phyloP scores from a whole-genome alignment of 2,797 vertebrate species.

The Acanthurus tractus region DNA sequence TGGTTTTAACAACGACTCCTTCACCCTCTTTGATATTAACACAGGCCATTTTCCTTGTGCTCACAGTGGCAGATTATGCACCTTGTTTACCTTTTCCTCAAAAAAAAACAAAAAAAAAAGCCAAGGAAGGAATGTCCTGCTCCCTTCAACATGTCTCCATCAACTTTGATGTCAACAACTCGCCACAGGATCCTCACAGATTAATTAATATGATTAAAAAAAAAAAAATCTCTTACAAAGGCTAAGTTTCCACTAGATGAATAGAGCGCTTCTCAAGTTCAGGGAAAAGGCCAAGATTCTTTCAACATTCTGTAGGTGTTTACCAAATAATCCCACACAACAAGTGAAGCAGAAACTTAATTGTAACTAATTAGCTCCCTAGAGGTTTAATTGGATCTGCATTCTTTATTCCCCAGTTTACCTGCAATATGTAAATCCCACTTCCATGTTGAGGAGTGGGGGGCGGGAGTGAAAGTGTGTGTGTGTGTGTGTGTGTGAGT shows the following conservation, averaged over 20 bases:
- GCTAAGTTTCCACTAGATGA: conserved; percentile 73
- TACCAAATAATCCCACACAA: conserved; percentile 88
- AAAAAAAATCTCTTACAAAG: conserved; percentile 59
- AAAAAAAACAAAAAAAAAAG: conserved; percentile 18
- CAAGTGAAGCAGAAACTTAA: conserved; percentile 91
- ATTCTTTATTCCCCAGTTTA: conserved; percentile 89
- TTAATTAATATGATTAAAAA: conserved; percentile 71
- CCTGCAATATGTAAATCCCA: conserved; percentile 88
- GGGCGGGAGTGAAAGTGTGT: neutral
- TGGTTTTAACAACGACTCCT: conserved; percentile 50
- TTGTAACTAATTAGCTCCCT: conserved; percentile 90
- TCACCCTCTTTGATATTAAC: conserved; percentile 59
- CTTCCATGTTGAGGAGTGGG: conserved; percentile 73
- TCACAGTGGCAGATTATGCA: conserved; percentile 27
- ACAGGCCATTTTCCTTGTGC: conserved; percentile 43
- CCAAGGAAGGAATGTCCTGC: conserved; percentile 22
- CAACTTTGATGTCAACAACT: conserved; percentile 76
- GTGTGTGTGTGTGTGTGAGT: neutral
- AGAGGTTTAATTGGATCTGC: conserved; percentile 88
- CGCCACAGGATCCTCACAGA: conserved; percentile 64
- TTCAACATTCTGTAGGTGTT: conserved; percentile 87
- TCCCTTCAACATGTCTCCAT: conserved; percentile 42
- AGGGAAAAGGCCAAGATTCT: conserved; percentile 84
- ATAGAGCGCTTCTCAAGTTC: conserved; percentile 75
- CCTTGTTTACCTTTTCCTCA: conserved; percentile 48